Evolutionary conservation across 2,888 invertebrate genomes (phyloP).

Genomic region (Tryphoninae sp.): DNA sequence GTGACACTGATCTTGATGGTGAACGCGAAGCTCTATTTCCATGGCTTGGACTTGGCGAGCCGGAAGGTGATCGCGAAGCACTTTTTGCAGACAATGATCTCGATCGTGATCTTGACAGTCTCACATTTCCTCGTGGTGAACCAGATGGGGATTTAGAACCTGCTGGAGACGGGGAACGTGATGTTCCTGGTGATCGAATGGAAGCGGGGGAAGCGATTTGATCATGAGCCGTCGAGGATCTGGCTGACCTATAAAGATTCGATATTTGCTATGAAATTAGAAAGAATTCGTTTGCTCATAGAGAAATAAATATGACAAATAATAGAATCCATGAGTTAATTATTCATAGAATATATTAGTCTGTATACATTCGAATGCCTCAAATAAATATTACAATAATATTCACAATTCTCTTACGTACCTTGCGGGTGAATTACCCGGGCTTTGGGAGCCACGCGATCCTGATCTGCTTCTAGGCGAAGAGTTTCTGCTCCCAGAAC

Average conservation of each 20-base stretch:
- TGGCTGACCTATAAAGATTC: conserved; percentile 66
- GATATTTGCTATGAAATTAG: not conserved
- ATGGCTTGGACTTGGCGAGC: conserved; percentile 65
- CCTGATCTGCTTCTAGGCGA: conserved; percentile 67
- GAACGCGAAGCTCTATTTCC: conserved; percentile 63
- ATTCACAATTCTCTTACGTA: conserved; percentile 34
- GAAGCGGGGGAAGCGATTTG: conserved; percentile 74
- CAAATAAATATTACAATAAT: not conserved
- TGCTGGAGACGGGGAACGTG: conserved; percentile 59
- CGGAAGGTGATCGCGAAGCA: conserved; percentile 63
- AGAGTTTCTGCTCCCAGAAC: conserved; percentile 64
- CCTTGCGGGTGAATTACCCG: conserved; percentile 68
- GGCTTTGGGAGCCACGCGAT: conserved; percentile 66
- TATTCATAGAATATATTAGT: too few species aligned
- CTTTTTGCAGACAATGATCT: conserved; percentile 66
- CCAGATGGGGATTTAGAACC: conserved; percentile 41
- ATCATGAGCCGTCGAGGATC: conserved; percentile 67
- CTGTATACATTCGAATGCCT: not conserved
- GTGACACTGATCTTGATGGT: conserved; percentile 68
- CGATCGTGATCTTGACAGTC: conserved; percentile 63
- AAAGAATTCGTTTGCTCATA: not conserved
- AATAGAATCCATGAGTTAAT: not conserved
- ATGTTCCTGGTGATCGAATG: conserved; percentile 67
- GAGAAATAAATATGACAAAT: not conserved
- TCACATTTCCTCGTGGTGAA: conserved; percentile 8